phyloP scores from a whole-genome alignment of 2,113 vertebrate species.

The Telmatochromis sp. region DNA sequence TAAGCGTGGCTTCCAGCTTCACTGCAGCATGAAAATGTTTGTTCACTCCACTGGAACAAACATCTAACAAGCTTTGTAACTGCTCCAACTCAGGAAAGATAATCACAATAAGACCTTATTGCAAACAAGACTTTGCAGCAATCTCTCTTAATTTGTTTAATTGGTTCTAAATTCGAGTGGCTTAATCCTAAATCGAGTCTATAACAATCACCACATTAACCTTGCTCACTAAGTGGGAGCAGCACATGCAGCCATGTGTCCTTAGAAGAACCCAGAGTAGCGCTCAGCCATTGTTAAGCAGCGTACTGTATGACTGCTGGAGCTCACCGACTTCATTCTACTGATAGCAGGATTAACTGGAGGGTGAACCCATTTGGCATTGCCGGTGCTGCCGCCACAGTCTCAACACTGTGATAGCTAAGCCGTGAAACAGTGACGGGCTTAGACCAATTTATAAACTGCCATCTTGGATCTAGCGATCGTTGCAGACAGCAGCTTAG shows the following conservation, averaged over 20 bases:
- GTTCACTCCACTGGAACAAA: conserved; percentile 6
- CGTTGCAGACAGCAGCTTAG: conserved; percentile 34
- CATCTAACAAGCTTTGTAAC: conserved; percentile 2
- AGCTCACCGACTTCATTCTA: conserved; percentile 28
- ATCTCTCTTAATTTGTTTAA: conserved; percentile 50
- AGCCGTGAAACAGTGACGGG: conserved; percentile 53
- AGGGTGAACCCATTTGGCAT: conserved; percentile 53
- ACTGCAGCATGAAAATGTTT: neutral
- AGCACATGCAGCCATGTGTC: conserved; percentile 7
- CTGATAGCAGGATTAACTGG: conserved; percentile 53
- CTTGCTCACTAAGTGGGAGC: conserved; percentile 7
- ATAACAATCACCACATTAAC: conserved; percentile 35
- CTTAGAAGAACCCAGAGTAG: conserved; percentile 18
- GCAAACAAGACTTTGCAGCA: neutral
- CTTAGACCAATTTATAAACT: conserved; percentile 58
- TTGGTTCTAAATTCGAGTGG: conserved; percentile 50
- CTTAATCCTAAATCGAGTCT: conserved; percentile 39
- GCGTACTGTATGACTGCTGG: conserved; percentile 13
- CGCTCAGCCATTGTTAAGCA: conserved; percentile 25
- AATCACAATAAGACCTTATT: conserved; percentile 9
- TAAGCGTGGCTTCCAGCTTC: neutral
- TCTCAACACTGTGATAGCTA: conserved; percentile 36
- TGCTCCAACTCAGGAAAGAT: neutral
- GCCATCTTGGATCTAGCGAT: conserved; percentile 53
- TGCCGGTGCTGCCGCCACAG: conserved; percentile 7